Evolutionary conservation across 1,140 invertebrate species (phyloP), one percentile per base, ranked within the genome.

Genomic region (Drosophila hydei): DNA sequence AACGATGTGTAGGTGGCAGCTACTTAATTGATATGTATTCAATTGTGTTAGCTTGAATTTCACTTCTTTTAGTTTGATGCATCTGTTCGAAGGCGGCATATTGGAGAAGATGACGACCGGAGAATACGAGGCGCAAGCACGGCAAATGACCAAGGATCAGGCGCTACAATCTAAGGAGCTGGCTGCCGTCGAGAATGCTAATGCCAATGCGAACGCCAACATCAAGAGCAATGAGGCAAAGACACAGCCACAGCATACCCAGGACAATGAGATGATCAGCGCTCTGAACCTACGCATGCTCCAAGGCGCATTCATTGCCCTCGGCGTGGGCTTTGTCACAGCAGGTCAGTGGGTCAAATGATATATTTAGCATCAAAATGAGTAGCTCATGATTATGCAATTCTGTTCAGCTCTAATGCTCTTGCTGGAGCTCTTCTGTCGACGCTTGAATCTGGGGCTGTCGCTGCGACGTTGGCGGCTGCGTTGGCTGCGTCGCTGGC

Each of bases 11-110:
- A 92, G 93, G 93, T 92, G 63, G 23, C 3, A 18, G 0, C 11
- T 18, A 21, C 16, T 14, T 0, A 54, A 6, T 36, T 11, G 33
- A n/a, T 16, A 19, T 40, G 21, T 45, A 11, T 1, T 0, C 9
- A 0, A 42, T 42, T 11, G 11, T 0, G 7, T 42, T 16, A 4
- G 52, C 3, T 18, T 1, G 23, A 4, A 12, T 25, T 6, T 47
- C 14, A 0, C 2, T 14, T 11, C n/a, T 30, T 27, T 8, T 23
- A 95, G 95, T 16, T 81, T 95, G 11, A 95, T 95, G 92, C 93
- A 93, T 33, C 91, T 95, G 18, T 95, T 95, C 76, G 94, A 95
- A 92, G 94, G 94, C 16, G 95, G 95, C 4, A 95, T 95, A 50
- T 88, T 95, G 52, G 93, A 94, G 0, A 95, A 95, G 90, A 95